These are phyloP conservation scores for Lepeophtheirus nordmannii DNA, from an alignment of 2,888 invertebrate genomes.

Conservation along the genomic window DNA sequence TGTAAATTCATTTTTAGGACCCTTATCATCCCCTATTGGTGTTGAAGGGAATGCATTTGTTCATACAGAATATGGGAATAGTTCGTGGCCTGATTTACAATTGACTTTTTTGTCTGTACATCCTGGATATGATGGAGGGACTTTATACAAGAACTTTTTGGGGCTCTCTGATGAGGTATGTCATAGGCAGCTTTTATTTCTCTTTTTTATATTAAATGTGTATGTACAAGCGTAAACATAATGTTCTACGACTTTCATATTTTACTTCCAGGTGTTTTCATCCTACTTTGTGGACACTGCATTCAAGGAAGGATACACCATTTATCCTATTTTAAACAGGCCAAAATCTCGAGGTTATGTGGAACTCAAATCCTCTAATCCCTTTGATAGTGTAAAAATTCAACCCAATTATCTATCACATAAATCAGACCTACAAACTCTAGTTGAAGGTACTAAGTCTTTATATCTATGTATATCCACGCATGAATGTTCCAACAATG, in stretches of 20 bases:
- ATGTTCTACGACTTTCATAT: too few species aligned
- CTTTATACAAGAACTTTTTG: slow-evolving; percentile 16
- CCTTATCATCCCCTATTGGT: slow-evolving; percentile 72
- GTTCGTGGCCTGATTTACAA: slow-evolving; percentile 34
- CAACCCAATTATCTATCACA: slow-evolving; percentile 38
- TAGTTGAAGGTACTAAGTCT: slow-evolving; percentile 27
- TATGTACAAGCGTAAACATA: too few species aligned
- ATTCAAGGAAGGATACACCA: slow-evolving; percentile 24
- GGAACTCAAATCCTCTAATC: slow-evolving; percentile 35
- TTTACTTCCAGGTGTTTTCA: background rate
- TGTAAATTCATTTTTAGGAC: slow-evolving; percentile 39
- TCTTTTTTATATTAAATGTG: too few species aligned
- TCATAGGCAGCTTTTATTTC: too few species aligned
- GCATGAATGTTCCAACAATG: background rate
- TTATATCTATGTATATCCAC: too few species aligned
- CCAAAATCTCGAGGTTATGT: slow-evolving; percentile 37
- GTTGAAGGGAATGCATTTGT: slow-evolving; percentile 75
- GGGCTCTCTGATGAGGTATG: slow-evolving; percentile 6
- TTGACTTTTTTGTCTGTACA: slow-evolving; percentile 22
- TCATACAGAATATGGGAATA: slow-evolving; percentile 65
- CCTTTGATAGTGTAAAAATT: slow-evolving; percentile 36
- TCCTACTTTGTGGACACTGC: slow-evolving; percentile 24
- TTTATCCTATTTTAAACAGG: slow-evolving; percentile 31
- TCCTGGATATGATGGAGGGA: slow-evolving; percentile 23
- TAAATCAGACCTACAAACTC: slow-evolving; percentile 31